phyloP scores from a whole-genome alignment of 2,113 vertebrate species.

The Vombatus ursinus region DNA sequence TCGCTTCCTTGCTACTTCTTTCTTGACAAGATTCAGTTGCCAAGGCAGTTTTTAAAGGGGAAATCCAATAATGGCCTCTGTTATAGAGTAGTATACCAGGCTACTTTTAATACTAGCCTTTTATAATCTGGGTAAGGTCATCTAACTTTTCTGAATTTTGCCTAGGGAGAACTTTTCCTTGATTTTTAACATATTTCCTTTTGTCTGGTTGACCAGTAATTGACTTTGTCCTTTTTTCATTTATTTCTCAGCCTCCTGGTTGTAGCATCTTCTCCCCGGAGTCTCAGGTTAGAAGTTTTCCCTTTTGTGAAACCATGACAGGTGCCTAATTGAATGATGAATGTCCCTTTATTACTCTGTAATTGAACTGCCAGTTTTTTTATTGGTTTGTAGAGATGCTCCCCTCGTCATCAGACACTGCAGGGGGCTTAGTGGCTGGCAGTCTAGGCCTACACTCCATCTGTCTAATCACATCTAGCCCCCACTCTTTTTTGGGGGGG shows the following conservation, averaged over 20 bases:
- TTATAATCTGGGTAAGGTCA: constrained; percentile 75
- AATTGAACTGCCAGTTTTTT: constrained; percentile 94
- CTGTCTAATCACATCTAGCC: constrained; percentile 92
- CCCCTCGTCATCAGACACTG: constrained; percentile 86
- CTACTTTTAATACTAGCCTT: constrained; percentile 79
- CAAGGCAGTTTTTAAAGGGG: constrained; percentile 45
- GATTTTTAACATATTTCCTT: constrained; percentile 82
- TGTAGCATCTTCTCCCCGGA: constrained; percentile 86
- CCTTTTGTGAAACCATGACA: constrained; percentile 95
- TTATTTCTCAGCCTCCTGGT: constrained; percentile 84
- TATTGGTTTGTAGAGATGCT: constrained; percentile 90
- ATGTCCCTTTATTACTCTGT: constrained; percentile 98
- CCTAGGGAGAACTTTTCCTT: constrained; percentile 79
- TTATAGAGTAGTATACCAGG: background rate
- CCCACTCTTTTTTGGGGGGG: constrained; percentile 80
- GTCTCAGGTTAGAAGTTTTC: constrained; percentile 90
- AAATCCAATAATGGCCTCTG: constrained; percentile 58
- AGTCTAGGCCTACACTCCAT: constrained; percentile 92
- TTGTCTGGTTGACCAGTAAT: constrained; percentile 84
- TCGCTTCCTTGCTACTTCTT: constrained; percentile 63
- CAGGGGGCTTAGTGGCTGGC: constrained; percentile 86
- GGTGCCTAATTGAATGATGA: constrained; percentile 99
- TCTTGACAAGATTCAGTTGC: constrained; percentile 54
- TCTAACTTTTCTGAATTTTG: constrained; percentile 78
- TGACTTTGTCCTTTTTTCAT: constrained; percentile 87